A percentile compares a stretch with the other conserved stretches of the same genome.
phyloP scores from a whole-genome alignment of 2,888 invertebrate genomes.

The Apotomis betuletana region DNA sequence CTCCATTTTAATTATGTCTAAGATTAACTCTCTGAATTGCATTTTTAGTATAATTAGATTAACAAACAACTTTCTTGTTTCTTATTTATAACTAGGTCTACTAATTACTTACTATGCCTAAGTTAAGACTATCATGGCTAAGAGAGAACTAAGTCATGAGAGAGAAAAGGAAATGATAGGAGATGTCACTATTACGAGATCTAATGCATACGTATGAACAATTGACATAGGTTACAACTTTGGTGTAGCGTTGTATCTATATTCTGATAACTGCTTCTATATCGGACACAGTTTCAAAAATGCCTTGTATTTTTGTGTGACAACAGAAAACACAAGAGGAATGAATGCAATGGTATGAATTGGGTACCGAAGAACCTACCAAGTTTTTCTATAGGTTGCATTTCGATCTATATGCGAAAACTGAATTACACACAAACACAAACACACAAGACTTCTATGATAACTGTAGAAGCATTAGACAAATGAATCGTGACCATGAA shows the following conservation, averaged over 20 bases:
- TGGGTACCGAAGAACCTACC: neutral
- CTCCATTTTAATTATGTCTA: constrained; percentile 68
- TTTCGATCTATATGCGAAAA: neutral
- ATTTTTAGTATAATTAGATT: constrained; percentile 77
- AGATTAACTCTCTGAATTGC: constrained; percentile 82
- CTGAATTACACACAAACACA: constrained; percentile 11
- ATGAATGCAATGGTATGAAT: neutral
- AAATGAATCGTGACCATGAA: constrained; percentile 46
- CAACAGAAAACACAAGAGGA: neutral
- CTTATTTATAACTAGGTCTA: constrained; percentile 70
- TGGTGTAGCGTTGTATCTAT: constrained; percentile 39
- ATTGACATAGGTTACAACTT: constrained; percentile 60
- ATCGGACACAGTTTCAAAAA: constrained; percentile 5
- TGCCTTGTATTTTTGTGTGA: constrained; percentile 6
- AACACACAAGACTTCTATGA: constrained; percentile 21
- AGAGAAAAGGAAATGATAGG: constrained; percentile 49
- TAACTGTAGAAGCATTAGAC: constrained; percentile 48
- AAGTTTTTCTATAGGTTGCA: neutral
- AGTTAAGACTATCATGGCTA: constrained; percentile 69
- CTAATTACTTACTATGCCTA: constrained; percentile 71
- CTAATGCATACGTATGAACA: constrained; percentile 58
- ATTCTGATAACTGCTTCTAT: constrained; percentile 27
- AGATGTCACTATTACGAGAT: constrained; percentile 48
- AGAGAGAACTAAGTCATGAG: constrained; percentile 60
- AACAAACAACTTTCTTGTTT: constrained; percentile 79